Base-by-base conservation (phyloP, 2,113 vertebrate species). In the Myiozetetes cayanensis region DNA sequence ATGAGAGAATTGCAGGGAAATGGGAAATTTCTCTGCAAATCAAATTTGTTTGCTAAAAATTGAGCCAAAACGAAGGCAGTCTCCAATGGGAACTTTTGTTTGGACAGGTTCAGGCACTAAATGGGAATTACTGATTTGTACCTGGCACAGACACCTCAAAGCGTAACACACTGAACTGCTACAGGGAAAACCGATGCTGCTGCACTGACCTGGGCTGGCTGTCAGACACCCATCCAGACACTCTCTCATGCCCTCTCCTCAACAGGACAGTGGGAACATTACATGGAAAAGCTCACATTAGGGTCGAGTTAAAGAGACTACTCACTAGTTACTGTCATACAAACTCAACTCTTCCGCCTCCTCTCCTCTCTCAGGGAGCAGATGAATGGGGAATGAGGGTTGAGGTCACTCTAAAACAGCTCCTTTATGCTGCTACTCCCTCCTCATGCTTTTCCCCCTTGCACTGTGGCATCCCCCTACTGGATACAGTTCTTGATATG, bases 251-350 rank as follows among this genome's bases (percentile, higher is more conserved):
- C 3, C 8, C 5, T 52, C n/a, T 77, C 37, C 37, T 70, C 30
- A 46, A 33, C 9, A 72, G 56, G 11, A 66, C 3, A 8, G 7
- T 1, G 5, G 3, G 2, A 14, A 16, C 15, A 55, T 14, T 18
- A 12, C 31, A 43, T 13, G 10, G 27, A 23, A 62, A 65, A 66
- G 9, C 12, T 62, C 11, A 65, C 4, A 9, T 35, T 35, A 59
- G 5, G 14, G 24, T 33, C 3, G 2, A 24, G 25, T 41, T n/a
- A 50, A 53, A 55, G 16, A 81, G 11, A 41, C 22, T 7, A 37
- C 6, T 66, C 15, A 56, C 8, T 8, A 35, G 25, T 15, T 53
- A 74, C 7, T 25, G 16, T 8, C 27, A 78, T 43, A 91, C 3
- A 44, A 24, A 22, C 8, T 55, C 4, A 3, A 50, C 7, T 62